A percentile compares a stretch with the other conserved stretches of the same genome.
These are phyloP conservation scores for Galemys pyrenaicus DNA, from an alignment of 2,113 vertebrate genomes.

Conservation along the genomic window DNA sequence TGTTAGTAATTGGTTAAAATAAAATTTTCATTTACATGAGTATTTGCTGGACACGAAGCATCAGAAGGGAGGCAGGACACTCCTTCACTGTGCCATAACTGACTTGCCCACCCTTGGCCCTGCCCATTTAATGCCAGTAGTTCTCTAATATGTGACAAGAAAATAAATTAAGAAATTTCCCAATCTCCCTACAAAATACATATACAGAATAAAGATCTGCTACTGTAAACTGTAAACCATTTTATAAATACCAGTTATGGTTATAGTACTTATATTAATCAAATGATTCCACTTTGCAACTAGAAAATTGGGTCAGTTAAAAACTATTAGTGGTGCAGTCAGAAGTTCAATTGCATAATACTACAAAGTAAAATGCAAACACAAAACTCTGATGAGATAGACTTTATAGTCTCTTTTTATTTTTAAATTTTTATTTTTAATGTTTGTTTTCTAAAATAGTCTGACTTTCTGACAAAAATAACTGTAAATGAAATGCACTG, in stretches of 20 bases:
- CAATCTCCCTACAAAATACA: background rate
- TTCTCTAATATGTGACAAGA: background rate
- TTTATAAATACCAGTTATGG: background rate
- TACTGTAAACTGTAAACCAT: background rate
- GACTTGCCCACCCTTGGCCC: rapidly evolving
- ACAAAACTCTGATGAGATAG: background rate
- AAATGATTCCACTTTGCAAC: background rate
- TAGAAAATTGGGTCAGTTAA: background rate
- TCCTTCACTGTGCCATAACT: background rate
- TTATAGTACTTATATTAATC: background rate
- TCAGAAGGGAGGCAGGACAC: background rate
- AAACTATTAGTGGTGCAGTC: background rate
- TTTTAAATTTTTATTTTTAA: background rate
- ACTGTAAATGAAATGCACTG: background rate
- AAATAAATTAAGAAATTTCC: background rate
- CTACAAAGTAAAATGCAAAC: background rate
- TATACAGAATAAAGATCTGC: background rate
- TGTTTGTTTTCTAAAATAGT: background rate
- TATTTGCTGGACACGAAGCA: background rate
- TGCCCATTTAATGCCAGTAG: background rate
- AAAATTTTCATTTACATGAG: background rate
- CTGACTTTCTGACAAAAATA: background rate
- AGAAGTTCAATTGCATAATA: background rate
- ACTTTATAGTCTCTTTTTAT: background rate
- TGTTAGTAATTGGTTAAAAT: background rate